These are phyloP conservation scores for Coreius guichenoti DNA, from an alignment of 2,797 vertebrate species.

Conservation along the genomic window DNA sequence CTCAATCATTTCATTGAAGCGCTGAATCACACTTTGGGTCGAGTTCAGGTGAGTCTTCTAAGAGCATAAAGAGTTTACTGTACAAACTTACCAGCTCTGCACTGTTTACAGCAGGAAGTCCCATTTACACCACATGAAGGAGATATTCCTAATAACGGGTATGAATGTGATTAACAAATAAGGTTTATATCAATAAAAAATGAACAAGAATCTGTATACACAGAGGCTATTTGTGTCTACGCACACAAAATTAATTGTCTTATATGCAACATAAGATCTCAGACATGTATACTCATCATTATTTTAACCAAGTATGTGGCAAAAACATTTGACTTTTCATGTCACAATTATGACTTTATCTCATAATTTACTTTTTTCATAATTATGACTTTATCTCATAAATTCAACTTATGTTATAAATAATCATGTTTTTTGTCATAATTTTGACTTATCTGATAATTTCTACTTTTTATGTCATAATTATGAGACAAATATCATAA, in stretches of 20 bases:
- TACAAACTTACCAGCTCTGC: not conserved
- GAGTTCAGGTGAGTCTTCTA: constrained; percentile 83
- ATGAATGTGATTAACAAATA: not conserved
- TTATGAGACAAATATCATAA: too few relatives aligned
- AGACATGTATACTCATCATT: not conserved
- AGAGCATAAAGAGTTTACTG: not conserved
- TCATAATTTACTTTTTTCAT: too few relatives aligned
- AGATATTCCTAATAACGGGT: not conserved
- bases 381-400: too few relatives aligned
- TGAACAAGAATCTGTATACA: not conserved
- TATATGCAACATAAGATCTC: not conserved
- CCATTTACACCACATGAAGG: not conserved
- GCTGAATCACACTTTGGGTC: constrained; percentile 81
- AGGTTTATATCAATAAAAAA: not conserved
- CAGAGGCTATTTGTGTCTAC: not conserved
- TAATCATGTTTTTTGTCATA: not conserved
- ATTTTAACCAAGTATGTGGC: not conserved
- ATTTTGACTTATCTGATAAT: not conserved
- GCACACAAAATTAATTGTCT: not conserved
- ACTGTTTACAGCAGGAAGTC: not conserved
- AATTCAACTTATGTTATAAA: not conserved
- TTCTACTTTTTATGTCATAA: too few relatives aligned
- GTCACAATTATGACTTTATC: not conserved
- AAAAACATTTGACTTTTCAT: not conserved
- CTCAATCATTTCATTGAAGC: constrained; percentile 90